A percentile compares a stretch with the other conserved stretches of the same genome.
Conservation (phyloP, 2,888 invertebrate species). For the Conus canariensis region DNA sequence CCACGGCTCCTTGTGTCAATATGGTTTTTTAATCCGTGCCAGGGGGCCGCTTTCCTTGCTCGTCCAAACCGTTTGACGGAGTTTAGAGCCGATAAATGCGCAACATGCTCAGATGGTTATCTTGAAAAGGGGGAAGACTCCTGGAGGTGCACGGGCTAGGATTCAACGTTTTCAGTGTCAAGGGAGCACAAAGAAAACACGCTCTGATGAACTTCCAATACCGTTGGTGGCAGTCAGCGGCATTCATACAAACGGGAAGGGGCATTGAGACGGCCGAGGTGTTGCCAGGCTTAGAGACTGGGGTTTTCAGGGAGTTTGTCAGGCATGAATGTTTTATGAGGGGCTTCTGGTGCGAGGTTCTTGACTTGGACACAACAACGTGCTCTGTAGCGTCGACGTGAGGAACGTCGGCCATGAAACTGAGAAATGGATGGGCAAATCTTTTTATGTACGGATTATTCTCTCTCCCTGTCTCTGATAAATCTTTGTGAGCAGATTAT, state of each 20-base stretch:
- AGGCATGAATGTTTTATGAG: slow-evolving; percentile 15
- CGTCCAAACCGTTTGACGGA: background rate
- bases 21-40: background rate
- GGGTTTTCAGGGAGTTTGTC: background rate
- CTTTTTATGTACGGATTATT: background rate
- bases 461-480: background rate
- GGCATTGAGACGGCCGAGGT: no score
- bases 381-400: background rate
- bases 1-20: slow-evolving; percentile 2
- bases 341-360: slow-evolving; percentile 5
- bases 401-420: background rate
- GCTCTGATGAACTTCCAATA: slow-evolving; percentile 23
- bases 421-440: background rate
- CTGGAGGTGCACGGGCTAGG: background rate
- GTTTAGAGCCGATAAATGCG: background rate
- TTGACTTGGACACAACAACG: background rate
- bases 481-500: background rate
- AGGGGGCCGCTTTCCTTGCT: background rate
- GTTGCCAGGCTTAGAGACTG: background rate
- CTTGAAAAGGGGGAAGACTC: background rate
- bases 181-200: slow-evolving; percentile 17
- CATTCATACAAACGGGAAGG: background rate
- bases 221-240: background rate
- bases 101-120: slow-evolving; percentile 14
- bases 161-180: background rate